Base-by-base conservation (phyloP, 2,888 invertebrate genomes). In the Diaprepes abbreviatus region DNA sequence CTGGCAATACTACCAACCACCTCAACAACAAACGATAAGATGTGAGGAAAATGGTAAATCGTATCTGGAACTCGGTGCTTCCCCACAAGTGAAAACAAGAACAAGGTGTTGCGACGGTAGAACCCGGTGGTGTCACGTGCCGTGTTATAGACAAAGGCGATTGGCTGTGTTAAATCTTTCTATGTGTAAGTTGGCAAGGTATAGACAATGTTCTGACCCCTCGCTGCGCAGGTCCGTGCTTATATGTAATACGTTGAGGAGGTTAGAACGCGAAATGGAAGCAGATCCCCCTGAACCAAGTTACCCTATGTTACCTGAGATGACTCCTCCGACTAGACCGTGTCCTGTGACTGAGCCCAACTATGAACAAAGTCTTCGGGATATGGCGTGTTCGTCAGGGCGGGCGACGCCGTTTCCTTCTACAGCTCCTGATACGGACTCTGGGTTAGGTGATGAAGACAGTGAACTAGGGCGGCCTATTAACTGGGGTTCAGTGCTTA, bases 401-500 rank as follows among this genome's bases (percentile, higher is more conserved):
- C 88, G 90, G 75, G 91, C 90, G 77, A 93, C 92, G 60, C 92
- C 92, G 70, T 92, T 89, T 83, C 92, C 91, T 60, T 76, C 79
- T 28, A 81, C 86, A 84, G 78, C 81, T 35, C 83, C 82, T 80
- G 92, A 92, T 82, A 89, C 88, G 58, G 92, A 92, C 83, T 92
- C 92, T 16, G 93, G 93, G 75, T 90, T 91, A 83, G 92, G 92
- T 78, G 93, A 93, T 83, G 77, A 77, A 38, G 91, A 71, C 12
- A 59, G 64, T 50, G 69, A 92, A 77, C 87, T 88, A 80, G 91
- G 90, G 80, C 89, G 93, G 77, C 90, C 93, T 78, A 95, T 95
- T 84, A 95, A 95, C 86, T 95, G 95, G 95, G 93, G 95, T 83
- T 94, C 94, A 57, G 95, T 95, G 79, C 88, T 95, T 74, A 94